Conservation (phyloP, 30 jellyfish, hydroid and myxozoan species). For the Catostylus mosaicus region DNA sequence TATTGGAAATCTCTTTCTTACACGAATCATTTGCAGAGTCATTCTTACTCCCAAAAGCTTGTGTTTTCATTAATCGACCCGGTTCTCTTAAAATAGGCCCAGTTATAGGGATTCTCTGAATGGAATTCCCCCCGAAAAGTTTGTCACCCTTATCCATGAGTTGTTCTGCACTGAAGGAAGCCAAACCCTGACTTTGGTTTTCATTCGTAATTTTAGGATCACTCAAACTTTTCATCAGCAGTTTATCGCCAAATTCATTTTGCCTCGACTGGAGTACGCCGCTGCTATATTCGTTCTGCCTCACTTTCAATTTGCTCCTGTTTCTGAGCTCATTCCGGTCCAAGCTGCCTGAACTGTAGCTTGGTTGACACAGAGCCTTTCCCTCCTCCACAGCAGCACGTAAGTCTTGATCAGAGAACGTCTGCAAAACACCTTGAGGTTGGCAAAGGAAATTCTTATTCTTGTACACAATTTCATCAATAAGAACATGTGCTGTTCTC, state of each 20-base stretch:
- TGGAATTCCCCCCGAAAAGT: background rate
- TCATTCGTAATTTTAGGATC: constrained; percentile 22
- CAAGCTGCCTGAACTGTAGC: constrained; percentile 1
- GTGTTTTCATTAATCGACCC: background rate
- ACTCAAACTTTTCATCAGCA: constrained; percentile 7
- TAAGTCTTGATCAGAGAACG: background rate
- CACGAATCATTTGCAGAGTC: background rate
- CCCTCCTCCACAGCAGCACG: constrained; percentile 5
- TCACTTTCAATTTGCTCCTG: constrained; percentile 3
- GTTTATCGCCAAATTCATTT: background rate
- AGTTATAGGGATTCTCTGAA: background rate
- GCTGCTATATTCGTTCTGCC: background rate
- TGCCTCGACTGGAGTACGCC: no score
- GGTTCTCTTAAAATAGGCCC: constrained; percentile 1
- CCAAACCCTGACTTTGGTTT: background rate
- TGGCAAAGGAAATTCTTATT: background rate
- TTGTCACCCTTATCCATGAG: background rate
- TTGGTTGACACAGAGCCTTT: background rate
- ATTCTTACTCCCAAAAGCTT: background rate
- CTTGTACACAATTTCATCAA: background rate
- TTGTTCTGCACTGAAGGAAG: background rate
- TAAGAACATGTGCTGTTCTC: background rate
- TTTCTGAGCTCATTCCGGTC: constrained; percentile 1
- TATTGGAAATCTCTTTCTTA: background rate
- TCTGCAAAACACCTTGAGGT: background rate